Evolutionary conservation across 2,888 invertebrate genomes (phyloP), one percentile per base, ranked within the genome.

Genomic region (Dexiosoma caninum): DNA sequence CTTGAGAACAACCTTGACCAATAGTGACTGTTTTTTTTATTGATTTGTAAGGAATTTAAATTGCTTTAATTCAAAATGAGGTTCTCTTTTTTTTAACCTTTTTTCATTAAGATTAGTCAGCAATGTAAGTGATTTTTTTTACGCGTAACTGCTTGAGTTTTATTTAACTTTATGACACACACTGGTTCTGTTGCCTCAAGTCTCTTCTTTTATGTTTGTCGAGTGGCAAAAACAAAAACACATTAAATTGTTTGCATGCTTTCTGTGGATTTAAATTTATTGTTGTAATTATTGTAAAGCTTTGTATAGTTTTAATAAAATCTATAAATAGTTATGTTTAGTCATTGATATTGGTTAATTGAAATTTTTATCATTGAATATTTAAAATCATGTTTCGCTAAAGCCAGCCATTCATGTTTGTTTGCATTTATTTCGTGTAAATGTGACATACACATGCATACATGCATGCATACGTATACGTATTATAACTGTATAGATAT

Each of bases 131-230:
- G n/a, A 55, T 21, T 37, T 21, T 12, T 46, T 30, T 12, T 51
- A 35, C 1, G 16, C 35, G 1, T 1, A 10, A 1, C 49, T 23
- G 40, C 12, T 66, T 51, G 23, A 8, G 9, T 40, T 37, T 37
- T 7, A n/a, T 51, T 14, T 23, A 23, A 7, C 12, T 19, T 7
- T 51, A 37, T 23, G 21, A 32, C 2, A n/a, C 46, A 12, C 32
- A 55, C n/a, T n/a, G 27, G 42, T 53, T n/a, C n/a, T 67, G 42
- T 30, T 59, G 49, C 8, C 40, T 67, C 49, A 51, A 59, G 49
- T 44, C 51, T 60, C 60, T 76, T 35, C 10, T 46, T 55, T 42
- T 10, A 14, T 7, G 1, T 12, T 44, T 44, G 8, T 44, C 8
- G 40, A 40, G 64, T 21, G 27, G 3, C 6, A 27, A 27, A 27